A percentile compares a stretch with the other conserved stretches of the same genome.
These are phyloP conservation scores for Notarius lentiginosus DNA, from an alignment of 2,113 vertebrate genomes.

Conservation along the genomic window DNA sequence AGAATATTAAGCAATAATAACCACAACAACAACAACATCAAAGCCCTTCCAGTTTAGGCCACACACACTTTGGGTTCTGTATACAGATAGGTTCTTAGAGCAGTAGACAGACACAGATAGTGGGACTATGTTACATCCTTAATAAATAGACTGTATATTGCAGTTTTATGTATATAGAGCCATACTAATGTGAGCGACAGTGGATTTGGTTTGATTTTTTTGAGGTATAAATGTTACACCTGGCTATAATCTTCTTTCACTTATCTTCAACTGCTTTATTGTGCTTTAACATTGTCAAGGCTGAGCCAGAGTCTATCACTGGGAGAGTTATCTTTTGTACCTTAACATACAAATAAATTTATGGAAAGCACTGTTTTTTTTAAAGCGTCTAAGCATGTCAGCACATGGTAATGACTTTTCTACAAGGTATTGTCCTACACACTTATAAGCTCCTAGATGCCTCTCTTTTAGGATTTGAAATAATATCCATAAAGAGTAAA, in stretches of 20 bases:
- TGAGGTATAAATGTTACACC: neutral
- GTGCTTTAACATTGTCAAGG: neutral
- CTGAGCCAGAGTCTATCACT: neutral
- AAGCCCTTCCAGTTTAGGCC: neutral
- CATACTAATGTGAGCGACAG: neutral
- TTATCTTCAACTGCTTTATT: neutral
- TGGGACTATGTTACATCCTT: neutral
- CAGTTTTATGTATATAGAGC: neutral
- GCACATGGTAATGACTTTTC: conserved; percentile 3
- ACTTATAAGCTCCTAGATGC: neutral
- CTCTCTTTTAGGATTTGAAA: neutral
- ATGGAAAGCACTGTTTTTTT: neutral
- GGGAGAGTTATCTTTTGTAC: neutral
- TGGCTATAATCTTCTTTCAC: neutral
- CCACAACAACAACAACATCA: neutral
- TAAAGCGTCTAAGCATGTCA: neutral
- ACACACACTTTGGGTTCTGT: neutral
- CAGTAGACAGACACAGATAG: neutral
- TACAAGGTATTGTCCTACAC: neutral
- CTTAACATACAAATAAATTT: neutral
- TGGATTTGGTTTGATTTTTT: neutral
- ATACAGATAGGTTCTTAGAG: neutral
- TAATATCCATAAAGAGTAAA: neutral
- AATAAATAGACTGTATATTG: neutral
- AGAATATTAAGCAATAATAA: neutral